A percentile compares a stretch with the other conserved stretches of the same genome.
Evolutionary conservation across 30 jellyfish, hydroid and myxozoan species (phyloP).

Genomic region (Nemopilema nomurai): DNA sequence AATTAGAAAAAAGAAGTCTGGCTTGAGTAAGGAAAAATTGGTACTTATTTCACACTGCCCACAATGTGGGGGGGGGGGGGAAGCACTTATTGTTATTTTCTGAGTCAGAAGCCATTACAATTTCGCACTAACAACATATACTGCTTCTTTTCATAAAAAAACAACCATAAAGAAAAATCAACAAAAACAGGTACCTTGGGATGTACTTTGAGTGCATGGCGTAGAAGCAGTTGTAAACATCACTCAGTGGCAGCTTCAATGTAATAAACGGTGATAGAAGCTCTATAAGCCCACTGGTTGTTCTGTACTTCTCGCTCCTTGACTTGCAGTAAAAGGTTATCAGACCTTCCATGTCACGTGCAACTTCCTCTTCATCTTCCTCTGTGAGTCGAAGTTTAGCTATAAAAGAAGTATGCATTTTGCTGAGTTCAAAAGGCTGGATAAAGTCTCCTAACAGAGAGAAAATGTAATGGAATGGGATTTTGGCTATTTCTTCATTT

Average conservation of each 20-base stretch:
- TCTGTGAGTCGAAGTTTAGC: slow-evolving; percentile 89
- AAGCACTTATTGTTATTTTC: no score
- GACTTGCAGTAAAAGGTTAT: slow-evolving; percentile 96
- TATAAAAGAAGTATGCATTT: slow-evolving; percentile 16
- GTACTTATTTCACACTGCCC: no score
- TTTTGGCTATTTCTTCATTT: no score
- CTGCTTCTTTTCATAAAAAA: no score
- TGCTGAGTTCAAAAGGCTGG: neutral
- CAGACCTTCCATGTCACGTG: slow-evolving; percentile 99
- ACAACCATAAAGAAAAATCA: no score
- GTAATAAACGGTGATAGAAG: slow-evolving; percentile 92
- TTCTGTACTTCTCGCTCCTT: slow-evolving; percentile 88
- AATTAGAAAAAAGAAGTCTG: no score
- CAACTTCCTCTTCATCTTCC: slow-evolving; percentile 98
- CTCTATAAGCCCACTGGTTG: slow-evolving; percentile 95
- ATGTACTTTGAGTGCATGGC: slow-evolving; percentile 91
- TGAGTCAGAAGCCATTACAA: no score
- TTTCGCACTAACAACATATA: no score
- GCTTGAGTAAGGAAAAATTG: no score
- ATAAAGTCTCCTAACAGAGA: neutral
- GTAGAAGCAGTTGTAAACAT: slow-evolving; percentile 94
- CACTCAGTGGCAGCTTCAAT: slow-evolving; percentile 88
- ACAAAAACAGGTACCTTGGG: slow-evolving; percentile 84
- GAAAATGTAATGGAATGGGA: no score
- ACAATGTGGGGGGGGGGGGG: no score